Conservation (phyloP, 1,140 invertebrate species). For the Heliothis subflexa region DNA sequence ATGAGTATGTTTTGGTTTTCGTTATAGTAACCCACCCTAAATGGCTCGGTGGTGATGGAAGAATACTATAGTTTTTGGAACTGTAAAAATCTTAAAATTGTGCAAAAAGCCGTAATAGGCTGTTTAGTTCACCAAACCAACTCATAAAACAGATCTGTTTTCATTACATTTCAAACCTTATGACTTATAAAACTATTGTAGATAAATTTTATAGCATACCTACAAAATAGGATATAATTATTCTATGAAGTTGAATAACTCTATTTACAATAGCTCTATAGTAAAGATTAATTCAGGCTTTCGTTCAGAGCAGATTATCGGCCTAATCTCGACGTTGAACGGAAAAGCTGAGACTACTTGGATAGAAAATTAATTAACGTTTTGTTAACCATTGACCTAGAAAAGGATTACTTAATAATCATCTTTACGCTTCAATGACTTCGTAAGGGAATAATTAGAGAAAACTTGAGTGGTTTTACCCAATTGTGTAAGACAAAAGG, state of each 20-base stretch:
- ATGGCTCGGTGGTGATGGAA: too few relatives aligned
- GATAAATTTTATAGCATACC: too few relatives aligned
- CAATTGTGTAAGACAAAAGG: too few relatives aligned
- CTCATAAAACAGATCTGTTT: too few relatives aligned
- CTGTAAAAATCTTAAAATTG: too few relatives aligned
- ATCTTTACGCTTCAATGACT: neutral
- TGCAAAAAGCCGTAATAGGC: too few relatives aligned
- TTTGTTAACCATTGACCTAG: slow-evolving; percentile 24
- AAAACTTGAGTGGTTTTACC: neutral
- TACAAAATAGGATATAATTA: neutral
- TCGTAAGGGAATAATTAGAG: neutral
- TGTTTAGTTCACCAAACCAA: too few relatives aligned
- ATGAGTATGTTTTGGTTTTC: too few relatives aligned
- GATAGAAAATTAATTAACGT: slow-evolving; percentile 32
- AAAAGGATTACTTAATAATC: slow-evolving; percentile 26
- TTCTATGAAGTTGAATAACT: neutral
- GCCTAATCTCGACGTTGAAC: slow-evolving; percentile 14
- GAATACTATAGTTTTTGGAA: too few relatives aligned
- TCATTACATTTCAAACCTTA: too few relatives aligned
- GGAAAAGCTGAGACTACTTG: slow-evolving; percentile 6
- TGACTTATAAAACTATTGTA: too few relatives aligned
- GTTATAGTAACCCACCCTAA: too few relatives aligned
- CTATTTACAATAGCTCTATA: slow-evolving; percentile 10
- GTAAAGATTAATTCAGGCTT: slow-evolving; percentile 26
- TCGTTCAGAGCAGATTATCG: slow-evolving; percentile 25